phyloP scores from a whole-genome alignment of 2,797 vertebrate genomes.

The Melanotaenia maccullochi region DNA sequence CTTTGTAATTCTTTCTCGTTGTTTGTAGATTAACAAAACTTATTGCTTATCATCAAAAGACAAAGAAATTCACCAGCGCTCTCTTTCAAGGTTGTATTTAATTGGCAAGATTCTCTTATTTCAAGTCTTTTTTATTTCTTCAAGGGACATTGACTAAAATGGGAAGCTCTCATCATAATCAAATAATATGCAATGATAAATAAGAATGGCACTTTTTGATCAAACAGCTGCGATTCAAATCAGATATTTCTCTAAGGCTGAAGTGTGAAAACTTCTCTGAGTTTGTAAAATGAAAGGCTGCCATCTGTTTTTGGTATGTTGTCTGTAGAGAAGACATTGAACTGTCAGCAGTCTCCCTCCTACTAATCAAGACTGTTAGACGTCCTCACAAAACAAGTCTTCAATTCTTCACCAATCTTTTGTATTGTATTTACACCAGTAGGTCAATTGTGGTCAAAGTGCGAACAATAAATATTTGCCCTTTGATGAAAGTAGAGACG shows the following conservation, averaged over 20 bases:
- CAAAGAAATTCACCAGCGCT: constrained; percentile 74
- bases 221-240: constrained; percentile 74
- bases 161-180: constrained; percentile 72
- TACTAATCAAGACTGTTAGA: constrained; percentile 65
- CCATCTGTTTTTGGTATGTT: constrained; percentile 82
- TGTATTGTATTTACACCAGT: constrained; percentile 42
- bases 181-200: constrained; percentile 76
- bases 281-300: constrained; percentile 74
- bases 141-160: constrained; percentile 71
- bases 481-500: constrained; percentile 5
- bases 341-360: constrained; percentile 73
- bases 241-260: constrained; percentile 74
- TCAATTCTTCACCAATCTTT: constrained; percentile 50
- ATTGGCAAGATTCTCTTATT: constrained; percentile 79
- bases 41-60: constrained; percentile 75
- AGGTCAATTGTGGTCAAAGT: constrained; percentile 30
- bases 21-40: constrained; percentile 77
- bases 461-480: constrained; percentile 31
- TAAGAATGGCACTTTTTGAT: constrained; percentile 75
- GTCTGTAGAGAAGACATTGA: constrained; percentile 69
- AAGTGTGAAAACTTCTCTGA: constrained; percentile 74
- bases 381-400: constrained; percentile 60
- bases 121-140: constrained; percentile 75
- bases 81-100: constrained; percentile 75
- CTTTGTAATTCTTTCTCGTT: constrained; percentile 73